Evolutionary conservation across 2,797 vertebrate species (phyloP).

Genomic region (Amniataba percoides): DNA sequence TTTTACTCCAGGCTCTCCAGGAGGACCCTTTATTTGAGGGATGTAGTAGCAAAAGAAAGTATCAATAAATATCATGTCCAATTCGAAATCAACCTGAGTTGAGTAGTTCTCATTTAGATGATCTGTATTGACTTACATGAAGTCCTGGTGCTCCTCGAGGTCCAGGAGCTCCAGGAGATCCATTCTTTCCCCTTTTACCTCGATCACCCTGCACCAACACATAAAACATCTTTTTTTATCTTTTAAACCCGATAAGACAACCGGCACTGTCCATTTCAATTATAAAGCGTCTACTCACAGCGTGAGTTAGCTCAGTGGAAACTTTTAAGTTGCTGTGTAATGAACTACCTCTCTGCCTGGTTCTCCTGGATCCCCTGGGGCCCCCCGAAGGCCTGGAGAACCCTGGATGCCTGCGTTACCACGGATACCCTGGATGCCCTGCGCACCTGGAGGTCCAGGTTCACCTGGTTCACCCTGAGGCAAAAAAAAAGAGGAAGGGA

Average conservation of each 20-base stretch:
- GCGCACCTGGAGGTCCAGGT: constrained; percentile 88
- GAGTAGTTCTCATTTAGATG: background rate
- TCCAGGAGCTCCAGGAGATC: constrained; percentile 84
- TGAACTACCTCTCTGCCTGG: constrained; percentile 85
- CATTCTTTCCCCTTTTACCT: constrained; percentile 89
- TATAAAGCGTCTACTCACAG: background rate
- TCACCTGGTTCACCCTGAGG: constrained; percentile 90
- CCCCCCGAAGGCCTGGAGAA: constrained; percentile 84
- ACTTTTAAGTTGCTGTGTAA: background rate
- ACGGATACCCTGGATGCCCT: constrained; percentile 91
- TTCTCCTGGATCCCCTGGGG: constrained; percentile 82
- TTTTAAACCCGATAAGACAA: background rate
- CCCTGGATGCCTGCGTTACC: constrained; percentile 88
- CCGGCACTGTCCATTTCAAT: background rate
- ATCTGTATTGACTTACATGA: constrained; percentile 75
- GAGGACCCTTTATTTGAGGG: constrained; percentile 79
- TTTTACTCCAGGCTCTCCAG: constrained; percentile 85
- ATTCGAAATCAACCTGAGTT: background rate
- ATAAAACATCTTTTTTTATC: background rate
- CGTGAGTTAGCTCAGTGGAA: background rate
- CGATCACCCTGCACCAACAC: constrained; percentile 84
- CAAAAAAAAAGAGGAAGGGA: background rate
- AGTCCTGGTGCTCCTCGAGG: constrained; percentile 81
- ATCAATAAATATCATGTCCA: background rate
- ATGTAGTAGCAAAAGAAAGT: background rate